phyloP scores from a whole-genome alignment of 2,113 vertebrate species.

The Periophthalmodon schlosseri region DNA sequence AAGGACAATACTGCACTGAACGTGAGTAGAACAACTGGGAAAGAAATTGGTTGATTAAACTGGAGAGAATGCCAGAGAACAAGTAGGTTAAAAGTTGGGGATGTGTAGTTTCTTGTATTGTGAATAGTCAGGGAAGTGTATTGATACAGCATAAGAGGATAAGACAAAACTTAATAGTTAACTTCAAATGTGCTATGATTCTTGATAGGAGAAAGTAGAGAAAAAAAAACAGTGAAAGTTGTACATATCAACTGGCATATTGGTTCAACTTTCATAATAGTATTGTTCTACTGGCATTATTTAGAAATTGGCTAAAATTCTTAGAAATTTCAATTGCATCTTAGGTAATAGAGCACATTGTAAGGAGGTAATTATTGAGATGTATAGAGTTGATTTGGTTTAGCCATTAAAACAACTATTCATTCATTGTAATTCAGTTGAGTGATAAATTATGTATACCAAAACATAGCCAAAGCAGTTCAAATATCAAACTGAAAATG shows the following conservation, averaged over 20 bases:
- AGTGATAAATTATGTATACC: not conserved
- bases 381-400: not conserved
- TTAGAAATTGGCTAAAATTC: too few species aligned
- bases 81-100: not conserved
- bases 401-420: not conserved
- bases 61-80: too few species aligned
- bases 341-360: not conserved
- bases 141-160: not conserved
- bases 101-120: not conserved
- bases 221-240: not conserved
- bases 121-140: not conserved
- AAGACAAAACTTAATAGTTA: not conserved
- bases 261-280: not conserved
- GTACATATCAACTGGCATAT: not conserved
- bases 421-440: not conserved
- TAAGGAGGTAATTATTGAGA: not conserved
- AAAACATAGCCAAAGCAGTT: not conserved
- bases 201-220: not conserved
- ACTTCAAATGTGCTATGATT: not conserved
- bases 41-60: not conserved
- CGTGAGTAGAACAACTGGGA: constrained; percentile 78
- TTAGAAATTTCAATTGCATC: not conserved
- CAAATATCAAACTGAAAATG: not conserved
- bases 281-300: not conserved
- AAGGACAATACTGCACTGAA: constrained; percentile 95